Conservation (phyloP, 2,113 vertebrate genomes). For the Aegotheles bennettii region DNA sequence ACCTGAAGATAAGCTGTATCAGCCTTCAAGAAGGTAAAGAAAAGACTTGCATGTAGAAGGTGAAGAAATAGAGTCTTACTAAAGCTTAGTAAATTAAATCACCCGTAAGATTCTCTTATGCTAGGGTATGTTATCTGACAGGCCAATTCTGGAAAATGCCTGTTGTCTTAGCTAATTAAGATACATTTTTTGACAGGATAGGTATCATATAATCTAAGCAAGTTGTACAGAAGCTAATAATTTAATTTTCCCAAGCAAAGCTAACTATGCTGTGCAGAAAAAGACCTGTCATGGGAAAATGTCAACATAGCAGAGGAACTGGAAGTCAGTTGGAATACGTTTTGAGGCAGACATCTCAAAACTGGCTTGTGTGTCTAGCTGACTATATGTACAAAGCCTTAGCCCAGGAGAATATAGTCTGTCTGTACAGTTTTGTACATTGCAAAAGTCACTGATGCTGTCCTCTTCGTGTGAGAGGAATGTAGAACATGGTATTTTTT, state of each 20-base stretch:
- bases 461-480: not conserved
- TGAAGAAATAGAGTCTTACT: conserved; percentile 60
- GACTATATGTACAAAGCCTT: conserved; percentile 27
- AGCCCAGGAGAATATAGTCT: conserved; percentile 29
- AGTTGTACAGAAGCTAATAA: conserved; percentile 70
- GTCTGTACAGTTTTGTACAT: not conserved
- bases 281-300: conserved; percentile 52
- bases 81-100: conserved; percentile 64
- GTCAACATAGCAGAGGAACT: conserved; percentile 30
- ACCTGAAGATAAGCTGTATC: conserved; percentile 56
- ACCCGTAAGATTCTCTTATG: conserved; percentile 49
- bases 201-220: conserved; percentile 55
- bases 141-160: conserved; percentile 63
- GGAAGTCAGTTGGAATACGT: conserved; percentile 16
- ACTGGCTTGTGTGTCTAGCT: not conserved
- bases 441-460: not conserved
- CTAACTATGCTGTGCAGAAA: conserved; percentile 35
- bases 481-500: not conserved
- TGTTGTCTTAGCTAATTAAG: conserved; percentile 74
- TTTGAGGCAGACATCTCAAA: conserved; percentile 26
- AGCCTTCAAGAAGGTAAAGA: conserved; percentile 50
- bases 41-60: conserved; percentile 29
- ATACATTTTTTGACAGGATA: conserved; percentile 72
- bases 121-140: conserved; percentile 62
- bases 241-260: conserved; percentile 61